phyloP scores from a whole-genome alignment of 2,797 vertebrate species.

The Pipistrellus pygmaeus region DNA sequence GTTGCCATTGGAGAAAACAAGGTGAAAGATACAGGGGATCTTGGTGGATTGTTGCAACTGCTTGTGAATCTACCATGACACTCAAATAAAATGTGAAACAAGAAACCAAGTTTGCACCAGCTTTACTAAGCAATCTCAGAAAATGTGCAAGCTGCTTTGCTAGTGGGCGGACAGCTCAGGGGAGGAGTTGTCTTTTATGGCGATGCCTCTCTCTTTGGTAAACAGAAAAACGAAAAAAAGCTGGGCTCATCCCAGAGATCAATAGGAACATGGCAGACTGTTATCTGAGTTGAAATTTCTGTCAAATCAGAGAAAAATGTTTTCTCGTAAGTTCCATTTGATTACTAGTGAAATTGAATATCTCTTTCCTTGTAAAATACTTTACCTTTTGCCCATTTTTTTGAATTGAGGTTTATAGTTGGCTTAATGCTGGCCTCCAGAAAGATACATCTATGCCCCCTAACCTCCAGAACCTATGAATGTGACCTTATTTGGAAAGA shows the following conservation, averaged over 20 bases:
- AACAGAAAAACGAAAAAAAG: neutral
- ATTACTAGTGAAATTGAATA: neutral
- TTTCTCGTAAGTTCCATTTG: constrained; percentile 12
- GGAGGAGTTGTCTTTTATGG: neutral
- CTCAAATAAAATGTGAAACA: neutral
- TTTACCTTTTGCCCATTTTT: neutral
- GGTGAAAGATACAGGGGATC: neutral
- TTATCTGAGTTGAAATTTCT: neutral
- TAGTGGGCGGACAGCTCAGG: neutral
- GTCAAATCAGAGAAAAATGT: neutral
- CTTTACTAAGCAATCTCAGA: neutral
- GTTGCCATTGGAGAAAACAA: neutral
- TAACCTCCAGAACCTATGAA: neutral
- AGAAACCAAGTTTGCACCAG: neutral
- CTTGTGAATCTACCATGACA: neutral
- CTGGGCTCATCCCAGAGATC: neutral
- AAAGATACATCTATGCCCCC: neutral
- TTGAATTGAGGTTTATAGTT: neutral
- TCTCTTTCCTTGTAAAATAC: neutral
- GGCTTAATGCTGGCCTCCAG: neutral
- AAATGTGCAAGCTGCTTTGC: neutral
- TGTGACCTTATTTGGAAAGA: too few species aligned
- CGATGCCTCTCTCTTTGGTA: neutral
- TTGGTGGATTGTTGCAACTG: neutral
- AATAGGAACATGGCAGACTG: neutral